Percentiles rank a stretch among this genome's conserved stretches.
phyloP scores from a whole-genome alignment of 2,797 vertebrate species.

The Siniperca scherzeri region DNA sequence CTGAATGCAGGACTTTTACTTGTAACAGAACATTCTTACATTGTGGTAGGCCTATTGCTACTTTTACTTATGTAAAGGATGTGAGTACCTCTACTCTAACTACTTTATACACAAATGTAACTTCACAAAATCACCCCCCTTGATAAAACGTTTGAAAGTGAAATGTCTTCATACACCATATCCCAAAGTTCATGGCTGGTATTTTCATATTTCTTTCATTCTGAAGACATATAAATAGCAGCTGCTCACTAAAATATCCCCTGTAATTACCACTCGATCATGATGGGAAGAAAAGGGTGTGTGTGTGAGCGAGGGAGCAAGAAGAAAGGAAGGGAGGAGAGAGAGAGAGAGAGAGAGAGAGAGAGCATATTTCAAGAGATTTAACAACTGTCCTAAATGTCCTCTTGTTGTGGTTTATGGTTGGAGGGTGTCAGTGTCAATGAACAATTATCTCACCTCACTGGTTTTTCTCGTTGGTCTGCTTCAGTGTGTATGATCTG shows the following conservation, averaged over 20 bases:
- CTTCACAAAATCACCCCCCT: too few relatives aligned
- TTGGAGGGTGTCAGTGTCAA: conserved; percentile 47
- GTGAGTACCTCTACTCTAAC: not conserved
- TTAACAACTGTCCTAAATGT: too few relatives aligned
- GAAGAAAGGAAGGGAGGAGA: conserved; percentile 56
- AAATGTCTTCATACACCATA: too few relatives aligned
- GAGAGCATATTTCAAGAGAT: not conserved
- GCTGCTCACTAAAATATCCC: conserved; percentile 35
- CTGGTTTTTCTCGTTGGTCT: conserved; percentile 85
- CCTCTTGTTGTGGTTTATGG: too few relatives aligned
- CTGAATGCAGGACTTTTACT: not conserved
- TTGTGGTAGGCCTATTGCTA: not conserved
- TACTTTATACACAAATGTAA: not conserved
- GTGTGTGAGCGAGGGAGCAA: conserved; percentile 32
- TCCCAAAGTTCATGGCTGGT: conserved; percentile 5
- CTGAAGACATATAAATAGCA: conserved; percentile 50
- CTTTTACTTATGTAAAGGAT: not conserved
- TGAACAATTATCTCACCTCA: conserved; percentile 78
- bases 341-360: conserved; percentile 46
- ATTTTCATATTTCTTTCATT: conserved; percentile 50
- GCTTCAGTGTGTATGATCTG: conserved; percentile 70
- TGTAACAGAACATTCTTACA: not conserved
- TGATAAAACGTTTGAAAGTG: too few relatives aligned
- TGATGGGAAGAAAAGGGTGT: conserved; percentile 49
- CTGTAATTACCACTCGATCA: conserved; percentile 64